Base-by-base conservation (phyloP, 2,888 invertebrate genomes). In the Cepaea hortensis region DNA sequence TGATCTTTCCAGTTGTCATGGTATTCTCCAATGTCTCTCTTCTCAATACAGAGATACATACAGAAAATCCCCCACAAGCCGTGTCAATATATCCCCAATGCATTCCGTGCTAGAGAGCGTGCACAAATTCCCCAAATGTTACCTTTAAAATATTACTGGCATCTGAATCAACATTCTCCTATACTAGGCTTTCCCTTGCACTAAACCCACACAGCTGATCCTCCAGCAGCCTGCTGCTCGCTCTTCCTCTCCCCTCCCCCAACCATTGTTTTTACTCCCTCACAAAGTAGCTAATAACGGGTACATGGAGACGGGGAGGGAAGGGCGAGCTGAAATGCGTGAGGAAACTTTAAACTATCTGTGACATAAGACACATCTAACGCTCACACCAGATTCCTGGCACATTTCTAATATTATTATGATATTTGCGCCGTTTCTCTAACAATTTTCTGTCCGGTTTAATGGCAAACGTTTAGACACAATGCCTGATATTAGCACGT, bases 331-430 rank as follows among this genome's bases (percentile, higher is more conserved):
- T 46, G 55, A 20, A 55, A n/a, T 77, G 77, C 61, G n/a, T 61
- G n/a, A 7, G 9, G 77, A 20, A 62, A 79, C 35, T 62, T 62
- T 61, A 62, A 79, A 65, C 79, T 65, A 62, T 79, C 79, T 35
- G 70, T 81, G 81, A 70, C 81, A 80, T 62, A 68, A 80, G 80
- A 80, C 15, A 50, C 70, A 81, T 48, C 50, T 48, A 81, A 48
- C 48, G 68, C 23, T 81, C 48, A 15, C 70, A n/a, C 70, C 50
- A n/a, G 48, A 68, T 81, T 81, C 70, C 81, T 48, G 18, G 68
- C 84, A 84, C 73, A 76, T 76, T 84, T 76, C 48, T 84, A 65
- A 84, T 84, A 84, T 84, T 84, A 84, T 65, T 84, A 73, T 84
- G 76, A 76, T 84, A 84, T 84, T 84, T 84, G n/a, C 84, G 20